Evolutionary conservation across 2,888 invertebrate genomes (phyloP).

Genomic region (Pyrocoelia pectoralis): DNA sequence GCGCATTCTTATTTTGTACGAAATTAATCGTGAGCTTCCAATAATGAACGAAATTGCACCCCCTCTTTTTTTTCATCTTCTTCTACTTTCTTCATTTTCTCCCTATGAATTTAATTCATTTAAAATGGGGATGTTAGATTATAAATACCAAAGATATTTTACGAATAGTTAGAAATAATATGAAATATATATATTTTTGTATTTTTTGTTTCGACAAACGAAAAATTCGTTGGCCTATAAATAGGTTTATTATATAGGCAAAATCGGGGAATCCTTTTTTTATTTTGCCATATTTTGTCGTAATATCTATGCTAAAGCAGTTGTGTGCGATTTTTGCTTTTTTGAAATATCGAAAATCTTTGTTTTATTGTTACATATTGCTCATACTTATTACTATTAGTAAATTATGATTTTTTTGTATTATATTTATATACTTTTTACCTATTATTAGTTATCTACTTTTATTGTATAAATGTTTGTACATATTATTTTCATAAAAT

Average conservation of each 20-base stretch:
- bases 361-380: conserved; percentile 40
- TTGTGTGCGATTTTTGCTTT: conserved; percentile 21
- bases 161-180: conserved; percentile 55
- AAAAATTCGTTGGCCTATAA: conserved; percentile 40
- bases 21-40: conserved; percentile 33
- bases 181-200: conserved; percentile 53
- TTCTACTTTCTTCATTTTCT: background rate
- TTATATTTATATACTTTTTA: conserved; percentile 43
- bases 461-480: conserved; percentile 31
- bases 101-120: conserved; percentile 5
- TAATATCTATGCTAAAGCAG: conserved; percentile 39
- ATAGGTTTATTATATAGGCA: conserved; percentile 20
- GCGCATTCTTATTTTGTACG: background rate
- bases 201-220: conserved; percentile 45
- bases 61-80: background rate
- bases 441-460: too few relatives aligned
- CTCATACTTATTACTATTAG: conserved; percentile 38
- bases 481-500: conserved; percentile 30
- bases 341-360: background rate
- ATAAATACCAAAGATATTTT: conserved; percentile 60
- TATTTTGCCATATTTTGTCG: conserved; percentile 35
- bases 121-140: conserved; percentile 21
- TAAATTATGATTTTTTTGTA: conserved; percentile 42
- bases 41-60: conserved; percentile 17
- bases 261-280: conserved; percentile 16